Percentiles rank a stretch among this genome's conserved stretches.
These are phyloP conservation scores for Antitype chi DNA, from an alignment of 2,888 invertebrate genomes.

Conservation along the genomic window DNA sequence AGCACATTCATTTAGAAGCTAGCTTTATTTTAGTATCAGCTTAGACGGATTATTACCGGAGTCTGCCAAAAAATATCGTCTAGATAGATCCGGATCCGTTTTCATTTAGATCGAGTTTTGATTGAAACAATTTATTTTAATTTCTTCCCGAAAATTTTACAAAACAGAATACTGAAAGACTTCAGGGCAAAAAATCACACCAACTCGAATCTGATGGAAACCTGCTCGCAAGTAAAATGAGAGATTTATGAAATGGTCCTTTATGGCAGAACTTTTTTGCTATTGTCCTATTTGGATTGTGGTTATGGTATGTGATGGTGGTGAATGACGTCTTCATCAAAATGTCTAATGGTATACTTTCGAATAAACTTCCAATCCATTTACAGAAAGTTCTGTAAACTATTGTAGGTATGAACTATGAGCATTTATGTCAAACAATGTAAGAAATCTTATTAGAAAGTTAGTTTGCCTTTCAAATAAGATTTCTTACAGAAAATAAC, in stretches of 20 bases:
- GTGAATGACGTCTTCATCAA: not conserved
- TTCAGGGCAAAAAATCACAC: too few species aligned
- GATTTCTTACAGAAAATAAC: not conserved
- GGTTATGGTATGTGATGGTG: not conserved
- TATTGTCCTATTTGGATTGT: not conserved
- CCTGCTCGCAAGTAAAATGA: not conserved
- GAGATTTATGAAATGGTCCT: not conserved
- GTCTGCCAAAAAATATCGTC: slow-evolving; percentile 4
- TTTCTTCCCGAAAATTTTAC: not conserved
- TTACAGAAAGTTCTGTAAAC: not conserved
- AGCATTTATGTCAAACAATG: not conserved
- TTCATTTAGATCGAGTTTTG: too few species aligned
- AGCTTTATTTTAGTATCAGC: slow-evolving; percentile 11
- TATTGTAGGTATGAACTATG: not conserved
- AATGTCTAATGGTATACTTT: not conserved
- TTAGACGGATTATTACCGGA: not conserved
- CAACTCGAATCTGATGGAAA: not conserved
- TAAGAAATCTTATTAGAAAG: too few species aligned
- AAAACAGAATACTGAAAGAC: not conserved
- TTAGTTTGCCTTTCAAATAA: not conserved
- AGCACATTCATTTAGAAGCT: slow-evolving; percentile 2
- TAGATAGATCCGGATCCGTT: not conserved
- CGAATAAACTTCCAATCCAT: not conserved
- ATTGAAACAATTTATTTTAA: not conserved
- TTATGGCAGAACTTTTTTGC: not conserved